Base-by-base conservation (phyloP, 2,797 vertebrate genomes). In the Numenius phaeopus region DNA sequence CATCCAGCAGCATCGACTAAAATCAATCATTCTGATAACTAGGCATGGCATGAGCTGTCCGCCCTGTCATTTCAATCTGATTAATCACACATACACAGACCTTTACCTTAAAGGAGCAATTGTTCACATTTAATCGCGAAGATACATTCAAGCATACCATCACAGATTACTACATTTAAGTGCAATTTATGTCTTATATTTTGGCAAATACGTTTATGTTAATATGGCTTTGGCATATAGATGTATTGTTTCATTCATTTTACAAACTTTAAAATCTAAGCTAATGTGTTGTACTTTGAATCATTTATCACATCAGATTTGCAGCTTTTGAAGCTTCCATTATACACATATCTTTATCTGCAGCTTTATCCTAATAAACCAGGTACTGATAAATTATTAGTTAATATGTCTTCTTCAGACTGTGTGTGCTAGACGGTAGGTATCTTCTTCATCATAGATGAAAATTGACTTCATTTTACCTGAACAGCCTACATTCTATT, bases 21-120 rank as follows among this genome's bases (percentile, higher is more conserved):
- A 98, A 98, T 98, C 98, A 98, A 98, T 98, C 98, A 98, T 97
- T 97, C 95, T 97, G 98, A 98, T 98, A 98, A 98, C 97, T 96
- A 98, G 97, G 98, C 97, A 98, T 98, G 98, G 97, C 97, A 94
- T 91, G 97, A 98, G 97, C 98, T 98, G 98, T 97, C 98, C 96
- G 44, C 96, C 98, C 97, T 98, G 98, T 98, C 98, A 98, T 98
- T 98, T 98, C 98, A 97, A 97, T 97, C 98, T 98, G 98, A 98
- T 98, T 98, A 98, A 98, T 98, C 98, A 97, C 97, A 95, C 83
- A 92, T 96, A 97, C 97, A 94, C 97, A 98, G 98, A 98, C 98
- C 98, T 98, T 98, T 98, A 98, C 98, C 98, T 98, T 98, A 98
- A 98, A 98, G 98, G 97, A 98, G 97, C 97, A 98, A 98, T 98